phyloP scores from a whole-genome alignment of 2,113 vertebrate genomes.

The Microcebus lehilahytsara region DNA sequence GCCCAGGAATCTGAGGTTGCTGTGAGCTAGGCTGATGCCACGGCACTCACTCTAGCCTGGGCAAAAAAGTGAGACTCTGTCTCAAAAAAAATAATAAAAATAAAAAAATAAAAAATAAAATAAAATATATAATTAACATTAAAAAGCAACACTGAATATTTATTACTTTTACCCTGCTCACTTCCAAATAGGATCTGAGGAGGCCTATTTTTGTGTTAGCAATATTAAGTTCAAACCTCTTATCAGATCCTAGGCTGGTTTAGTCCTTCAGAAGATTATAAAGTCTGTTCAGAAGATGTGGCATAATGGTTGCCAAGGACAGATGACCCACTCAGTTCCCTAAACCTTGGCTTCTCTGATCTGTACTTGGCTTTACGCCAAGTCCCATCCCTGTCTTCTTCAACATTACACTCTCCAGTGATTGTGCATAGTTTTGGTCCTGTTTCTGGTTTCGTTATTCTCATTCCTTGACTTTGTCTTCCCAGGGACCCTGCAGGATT shows the following conservation, averaged over 20 bases:
- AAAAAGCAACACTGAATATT: background rate
- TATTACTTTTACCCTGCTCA: background rate
- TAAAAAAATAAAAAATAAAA: background rate
- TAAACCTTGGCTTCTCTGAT: background rate
- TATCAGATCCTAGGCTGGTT: background rate
- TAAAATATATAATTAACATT: background rate
- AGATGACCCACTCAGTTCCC: background rate
- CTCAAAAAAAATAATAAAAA: no score
- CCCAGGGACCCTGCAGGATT: background rate
- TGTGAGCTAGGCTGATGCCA: no score
- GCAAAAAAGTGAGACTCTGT: no score
- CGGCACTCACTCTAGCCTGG: no score
- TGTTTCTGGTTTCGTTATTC: background rate
- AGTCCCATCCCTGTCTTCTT: background rate
- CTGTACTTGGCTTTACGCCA: background rate
- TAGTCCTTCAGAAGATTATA: background rate
- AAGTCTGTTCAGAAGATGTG: background rate
- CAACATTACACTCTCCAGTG: background rate
- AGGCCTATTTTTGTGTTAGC: background rate
- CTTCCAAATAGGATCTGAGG: background rate
- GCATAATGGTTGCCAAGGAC: background rate
- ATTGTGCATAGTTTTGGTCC: background rate
- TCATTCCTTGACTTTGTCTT: background rate
- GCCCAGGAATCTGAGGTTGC: no score
- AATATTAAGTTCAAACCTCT: background rate